Percentiles rank a stretch among this genome's conserved stretches.
Conservation (phyloP, 2,888 invertebrate species). For the Acleris sparsana region DNA sequence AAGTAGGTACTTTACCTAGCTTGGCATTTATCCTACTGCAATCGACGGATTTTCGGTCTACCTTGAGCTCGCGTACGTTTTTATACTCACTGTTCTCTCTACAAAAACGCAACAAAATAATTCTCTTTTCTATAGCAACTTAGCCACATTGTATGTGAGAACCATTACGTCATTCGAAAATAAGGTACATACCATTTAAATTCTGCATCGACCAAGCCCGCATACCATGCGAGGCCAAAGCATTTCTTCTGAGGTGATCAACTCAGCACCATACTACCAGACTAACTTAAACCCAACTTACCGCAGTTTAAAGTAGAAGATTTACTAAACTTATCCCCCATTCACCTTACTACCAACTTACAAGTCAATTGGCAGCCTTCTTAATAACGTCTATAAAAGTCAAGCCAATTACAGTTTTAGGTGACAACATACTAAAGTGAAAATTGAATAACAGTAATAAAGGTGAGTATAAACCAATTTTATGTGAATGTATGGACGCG, state of each 20-base stretch:
- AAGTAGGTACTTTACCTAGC: too few relatives aligned
- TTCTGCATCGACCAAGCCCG: constrained; percentile 49
- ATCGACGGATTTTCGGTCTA: too few relatives aligned
- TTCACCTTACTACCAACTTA: constrained; percentile 38
- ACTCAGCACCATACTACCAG: constrained; percentile 43
- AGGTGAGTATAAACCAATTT: constrained; percentile 55
- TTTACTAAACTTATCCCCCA: constrained; percentile 34
- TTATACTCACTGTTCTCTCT: neutral
- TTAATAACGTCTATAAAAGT: neutral
- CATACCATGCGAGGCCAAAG: constrained; percentile 70
- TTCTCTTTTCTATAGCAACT: neutral
- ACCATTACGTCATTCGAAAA: constrained; percentile 32
- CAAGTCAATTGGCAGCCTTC: constrained; percentile 24
- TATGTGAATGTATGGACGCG: constrained; percentile 50
- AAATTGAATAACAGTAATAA: constrained; percentile 33
- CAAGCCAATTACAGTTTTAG: constrained; percentile 35
- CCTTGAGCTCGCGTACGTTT: too few relatives aligned
- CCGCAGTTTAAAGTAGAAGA: constrained; percentile 39
- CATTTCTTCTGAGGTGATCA: constrained; percentile 75
- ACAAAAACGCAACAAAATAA: neutral
- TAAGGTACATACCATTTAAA: constrained; percentile 37
- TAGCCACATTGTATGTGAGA: constrained; percentile 3
- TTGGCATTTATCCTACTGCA: too few relatives aligned
- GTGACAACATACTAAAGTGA: constrained; percentile 36
- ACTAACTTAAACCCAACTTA: constrained; percentile 40